Evolutionary conservation across 2,888 invertebrate genomes (phyloP).

Genomic region (Leptopilina myrica): DNA sequence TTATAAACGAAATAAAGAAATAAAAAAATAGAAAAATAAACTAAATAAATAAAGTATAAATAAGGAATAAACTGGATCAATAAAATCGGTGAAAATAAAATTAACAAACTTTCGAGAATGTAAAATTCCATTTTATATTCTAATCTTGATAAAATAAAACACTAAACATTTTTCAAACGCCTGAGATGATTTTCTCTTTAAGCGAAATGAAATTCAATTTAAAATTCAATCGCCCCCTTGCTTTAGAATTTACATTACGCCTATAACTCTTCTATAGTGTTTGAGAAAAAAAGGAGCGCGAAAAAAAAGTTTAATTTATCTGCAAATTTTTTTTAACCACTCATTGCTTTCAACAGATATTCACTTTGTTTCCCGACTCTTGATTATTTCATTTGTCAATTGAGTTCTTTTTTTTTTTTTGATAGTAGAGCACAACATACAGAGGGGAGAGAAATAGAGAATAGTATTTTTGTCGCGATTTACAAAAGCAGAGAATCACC

Average conservation of each 20-base stretch:
- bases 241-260: constrained; percentile 1
- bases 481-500: constrained; percentile 25
- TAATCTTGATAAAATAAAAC: constrained; percentile 5
- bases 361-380: not conserved
- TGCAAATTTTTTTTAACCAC: constrained; percentile 3
- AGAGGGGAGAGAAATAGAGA: not conserved
- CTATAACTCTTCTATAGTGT: not conserved
- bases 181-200: constrained; percentile 4
- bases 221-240: constrained; percentile 4
- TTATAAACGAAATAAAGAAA: too few relatives aligned
- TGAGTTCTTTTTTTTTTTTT: not conserved
- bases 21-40: too few relatives aligned
- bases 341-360: constrained; percentile 10
- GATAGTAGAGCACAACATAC: too few relatives aligned
- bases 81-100: too few relatives aligned
- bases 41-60: too few relatives aligned
- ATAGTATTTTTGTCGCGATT: constrained; percentile 22
- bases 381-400: constrained; percentile 34
- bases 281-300: not conserved
- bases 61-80: too few relatives aligned
- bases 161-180: not conserved
- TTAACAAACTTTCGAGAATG: not conserved
- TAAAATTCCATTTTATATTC: not conserved
- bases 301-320: not conserved
- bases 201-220: constrained; percentile 15